Evolutionary conservation across 2,888 invertebrate species (phyloP), one percentile per base, ranked within the genome.

Genomic region (Microdon myrmicae): DNA sequence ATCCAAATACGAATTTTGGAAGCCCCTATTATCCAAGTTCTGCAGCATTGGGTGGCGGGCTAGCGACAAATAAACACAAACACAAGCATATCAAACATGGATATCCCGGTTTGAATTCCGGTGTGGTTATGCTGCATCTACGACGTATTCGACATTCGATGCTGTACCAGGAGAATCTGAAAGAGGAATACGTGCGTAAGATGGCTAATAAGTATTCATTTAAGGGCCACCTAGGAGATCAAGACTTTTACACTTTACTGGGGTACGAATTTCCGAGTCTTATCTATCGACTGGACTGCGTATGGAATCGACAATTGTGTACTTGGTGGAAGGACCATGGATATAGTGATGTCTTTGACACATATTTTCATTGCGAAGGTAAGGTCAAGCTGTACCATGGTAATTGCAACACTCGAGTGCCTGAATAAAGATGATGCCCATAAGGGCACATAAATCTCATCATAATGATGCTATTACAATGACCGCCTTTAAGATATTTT

Each of bases 251-350:
- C 74, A 89, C 90, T 0, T 77, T 91, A 20, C 71, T 90, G 9
- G 87, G 86, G 6, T 83, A 85, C 68, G 90, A 91, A 71, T 82
- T 87, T 70, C 87, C 88, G 4, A 83, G 87, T 66, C 76, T 91
- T 32, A 87, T 92, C 71, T 86, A 88, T 74, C 83, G 85, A 8
- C 77, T 92, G 29, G 87, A 90, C 56, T 92, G 92, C 73, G 84
- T 85, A 3, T 92, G 91, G 87, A 92, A 92, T 76, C 81, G 90
- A 38, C 92, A 92, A 75, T 77, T 92, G 49, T 92, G 92, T 74
- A 85, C 85, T 0, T 92, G 90, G 90, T 92, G 91, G 91, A 82
- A 84, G 70, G 85, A 87, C 67, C 86, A 89, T 69, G 90, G 90
- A 0, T 90, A 90, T 69, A 82, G 83, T 20, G 85, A 87, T 69